These are phyloP conservation scores for Clepsis dumicolana DNA, from an alignment of 2,888 invertebrate species.

Conservation along the genomic window DNA sequence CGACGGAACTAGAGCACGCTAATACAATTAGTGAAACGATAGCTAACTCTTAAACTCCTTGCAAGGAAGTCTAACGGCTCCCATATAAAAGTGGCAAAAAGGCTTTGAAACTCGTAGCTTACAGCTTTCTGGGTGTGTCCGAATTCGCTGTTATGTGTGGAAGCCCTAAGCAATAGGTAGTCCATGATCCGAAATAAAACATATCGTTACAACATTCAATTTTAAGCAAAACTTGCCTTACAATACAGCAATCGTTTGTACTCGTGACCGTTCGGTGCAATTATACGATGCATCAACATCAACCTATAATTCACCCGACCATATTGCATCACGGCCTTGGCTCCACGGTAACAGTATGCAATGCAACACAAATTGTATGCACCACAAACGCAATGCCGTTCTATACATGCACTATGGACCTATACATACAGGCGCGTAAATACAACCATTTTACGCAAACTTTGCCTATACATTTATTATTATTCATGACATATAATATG, in stretches of 20 bases:
- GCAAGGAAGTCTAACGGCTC: conserved; percentile 35
- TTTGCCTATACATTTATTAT: conserved; percentile 1
- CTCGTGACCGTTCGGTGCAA: conserved; percentile 61
- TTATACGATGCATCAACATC: conserved; percentile 68
- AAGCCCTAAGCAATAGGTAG: too few species aligned
- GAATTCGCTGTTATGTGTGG: too few species aligned
- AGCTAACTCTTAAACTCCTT: neutral
- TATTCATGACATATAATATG: conserved; percentile 20
- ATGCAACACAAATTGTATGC: conserved; percentile 67
- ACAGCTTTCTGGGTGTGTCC: too few species aligned
- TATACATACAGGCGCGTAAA: neutral
- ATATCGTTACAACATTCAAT: too few species aligned
- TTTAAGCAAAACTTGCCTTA: too few species aligned
- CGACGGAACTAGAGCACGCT: conserved; percentile 51
- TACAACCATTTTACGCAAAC: conserved; percentile 21
- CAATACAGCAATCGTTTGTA: conserved; percentile 9
- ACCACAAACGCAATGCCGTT: conserved; percentile 48
- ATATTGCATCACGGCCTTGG: conserved; percentile 82
- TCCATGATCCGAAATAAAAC: too few species aligned
- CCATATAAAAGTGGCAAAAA: too few species aligned
- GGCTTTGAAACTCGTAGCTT: too few species aligned
- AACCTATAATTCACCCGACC: conserved; percentile 69
- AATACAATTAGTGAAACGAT: conserved; percentile 23
- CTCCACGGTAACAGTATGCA: conserved; percentile 75
- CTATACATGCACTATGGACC: neutral